These are phyloP conservation scores for Eueremaeus valkanovi DNA, from an alignment of 2,888 invertebrate species.

Conservation along the genomic window DNA sequence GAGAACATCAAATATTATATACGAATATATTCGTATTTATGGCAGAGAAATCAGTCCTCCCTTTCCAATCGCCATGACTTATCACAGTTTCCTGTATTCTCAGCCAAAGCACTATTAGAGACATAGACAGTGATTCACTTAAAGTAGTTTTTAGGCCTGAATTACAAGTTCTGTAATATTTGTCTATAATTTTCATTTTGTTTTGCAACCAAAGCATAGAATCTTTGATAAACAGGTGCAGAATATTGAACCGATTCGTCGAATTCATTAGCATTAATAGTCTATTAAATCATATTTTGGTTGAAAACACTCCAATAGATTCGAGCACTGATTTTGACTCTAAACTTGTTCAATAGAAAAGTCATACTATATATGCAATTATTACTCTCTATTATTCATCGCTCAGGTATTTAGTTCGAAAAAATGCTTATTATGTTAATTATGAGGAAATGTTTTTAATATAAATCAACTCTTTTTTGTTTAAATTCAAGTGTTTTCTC, in stretches of 20 bases:
- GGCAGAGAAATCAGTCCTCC: neutral
- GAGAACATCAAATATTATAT: neutral
- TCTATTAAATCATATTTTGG: constrained; percentile 5
- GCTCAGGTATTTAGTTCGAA: neutral
- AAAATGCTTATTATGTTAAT: neutral
- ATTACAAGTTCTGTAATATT: neutral
- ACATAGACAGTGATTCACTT: neutral
- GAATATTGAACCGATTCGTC: constrained; percentile 11
- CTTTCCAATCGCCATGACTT: neutral
- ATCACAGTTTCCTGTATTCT: constrained; percentile 23
- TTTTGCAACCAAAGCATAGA: neutral
- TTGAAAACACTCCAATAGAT: neutral
- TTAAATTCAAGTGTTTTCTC: neutral
- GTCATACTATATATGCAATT: too few species aligned
- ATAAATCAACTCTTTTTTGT: neutral
- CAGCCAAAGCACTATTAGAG: neutral
- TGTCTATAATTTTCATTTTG: constrained; percentile 25
- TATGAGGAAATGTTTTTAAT: constrained; percentile 10
- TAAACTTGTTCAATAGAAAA: neutral
- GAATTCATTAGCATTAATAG: constrained; percentile 16
- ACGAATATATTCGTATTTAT: constrained; percentile 1
- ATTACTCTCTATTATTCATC: constrained; percentile 2
- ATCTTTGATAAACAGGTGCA: neutral
- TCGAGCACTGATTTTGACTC: neutral
- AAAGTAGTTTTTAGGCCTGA: neutral